Evolutionary conservation across 2,797 vertebrate genomes (phyloP).

Genomic region (Micrastur ruficollis): DNA sequence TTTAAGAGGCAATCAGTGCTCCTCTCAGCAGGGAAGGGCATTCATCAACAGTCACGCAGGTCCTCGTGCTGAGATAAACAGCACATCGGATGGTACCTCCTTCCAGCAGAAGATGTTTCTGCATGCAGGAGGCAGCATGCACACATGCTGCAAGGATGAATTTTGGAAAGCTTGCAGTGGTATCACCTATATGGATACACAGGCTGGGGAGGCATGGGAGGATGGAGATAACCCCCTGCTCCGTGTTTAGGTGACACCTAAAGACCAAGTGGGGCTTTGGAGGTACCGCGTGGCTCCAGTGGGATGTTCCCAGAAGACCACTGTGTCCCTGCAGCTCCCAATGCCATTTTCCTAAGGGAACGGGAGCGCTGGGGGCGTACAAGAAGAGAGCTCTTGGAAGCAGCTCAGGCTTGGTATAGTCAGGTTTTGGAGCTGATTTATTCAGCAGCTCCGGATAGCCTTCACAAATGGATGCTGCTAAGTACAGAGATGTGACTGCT

Average conservation of each 20-base stretch:
- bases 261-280: not conserved
- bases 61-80: not conserved
- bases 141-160: not conserved
- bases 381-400: not conserved
- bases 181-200: not conserved
- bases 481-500: not conserved
- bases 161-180: not conserved
- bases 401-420: not conserved
- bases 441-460: not conserved
- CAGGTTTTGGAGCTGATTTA: not conserved
- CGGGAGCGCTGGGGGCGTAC: accelerated
- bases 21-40: not conserved
- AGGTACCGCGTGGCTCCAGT: not conserved
- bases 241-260: accelerated
- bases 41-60: not conserved
- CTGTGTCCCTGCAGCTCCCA: accelerated
- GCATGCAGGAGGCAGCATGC: accelerated
- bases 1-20: not conserved
- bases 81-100: accelerated
- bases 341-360: not conserved
- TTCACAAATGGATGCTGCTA: not conserved
- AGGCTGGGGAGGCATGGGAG: not conserved
- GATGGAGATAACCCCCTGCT: not conserved
- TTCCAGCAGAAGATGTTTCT: not conserved
- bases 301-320: not conserved